A percentile compares a stretch with the other conserved stretches of the same genome.
phyloP scores from a whole-genome alignment of 2,113 vertebrate species.

The Cnemophilus loriae region DNA sequence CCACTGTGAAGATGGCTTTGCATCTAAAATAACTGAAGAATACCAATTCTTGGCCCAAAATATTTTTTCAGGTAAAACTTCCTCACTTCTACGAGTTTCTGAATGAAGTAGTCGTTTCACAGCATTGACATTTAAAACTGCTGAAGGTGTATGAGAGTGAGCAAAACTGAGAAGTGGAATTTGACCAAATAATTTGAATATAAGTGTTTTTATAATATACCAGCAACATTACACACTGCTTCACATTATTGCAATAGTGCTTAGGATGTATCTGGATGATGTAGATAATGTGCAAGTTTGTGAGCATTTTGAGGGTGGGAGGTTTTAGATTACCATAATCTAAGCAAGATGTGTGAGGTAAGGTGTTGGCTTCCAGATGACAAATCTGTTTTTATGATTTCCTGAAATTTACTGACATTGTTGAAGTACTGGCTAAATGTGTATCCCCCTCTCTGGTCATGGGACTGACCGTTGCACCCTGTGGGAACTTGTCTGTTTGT shows the following conservation, averaged over 20 bases:
- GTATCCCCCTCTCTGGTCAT: background rate
- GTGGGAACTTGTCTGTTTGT: background rate
- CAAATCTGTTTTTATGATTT: background rate
- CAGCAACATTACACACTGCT: background rate
- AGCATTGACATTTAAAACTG: background rate
- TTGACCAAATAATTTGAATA: background rate
- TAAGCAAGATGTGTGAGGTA: background rate
- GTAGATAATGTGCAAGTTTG: background rate
- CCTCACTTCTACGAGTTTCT: background rate
- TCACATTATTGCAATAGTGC: background rate
- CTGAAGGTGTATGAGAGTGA: background rate
- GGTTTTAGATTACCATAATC: background rate
- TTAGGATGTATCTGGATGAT: background rate
- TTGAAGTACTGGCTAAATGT: background rate
- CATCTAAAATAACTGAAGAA: background rate
- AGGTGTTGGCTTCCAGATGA: background rate
- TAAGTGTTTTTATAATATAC: background rate
- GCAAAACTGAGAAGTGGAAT: background rate
- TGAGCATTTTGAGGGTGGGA: background rate
- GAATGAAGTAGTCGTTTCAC: background rate
- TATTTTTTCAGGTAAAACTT: background rate
- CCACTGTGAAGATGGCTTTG: background rate
- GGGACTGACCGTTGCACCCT: accelerated
- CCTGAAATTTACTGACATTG: background rate
- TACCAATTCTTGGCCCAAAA: background rate